Evolutionary conservation across 2,888 invertebrate species (phyloP).

Genomic region (Eupithecia centaureata): DNA sequence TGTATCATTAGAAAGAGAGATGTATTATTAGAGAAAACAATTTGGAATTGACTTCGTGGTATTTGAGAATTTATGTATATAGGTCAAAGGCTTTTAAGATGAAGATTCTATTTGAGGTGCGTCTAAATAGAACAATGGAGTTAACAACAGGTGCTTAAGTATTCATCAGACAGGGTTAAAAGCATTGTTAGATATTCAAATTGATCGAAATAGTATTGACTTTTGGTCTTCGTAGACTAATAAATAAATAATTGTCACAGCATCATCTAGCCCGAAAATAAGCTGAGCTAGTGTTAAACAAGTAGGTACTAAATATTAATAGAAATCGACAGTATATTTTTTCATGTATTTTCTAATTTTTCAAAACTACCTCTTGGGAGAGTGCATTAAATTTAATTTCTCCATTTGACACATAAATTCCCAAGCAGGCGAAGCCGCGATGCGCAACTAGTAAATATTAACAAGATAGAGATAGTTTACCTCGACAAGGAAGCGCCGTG

Average conservation of each 20-base stretch:
- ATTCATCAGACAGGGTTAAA: background rate
- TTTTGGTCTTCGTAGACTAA: background rate
- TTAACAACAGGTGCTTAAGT: slow-evolving; percentile 1
- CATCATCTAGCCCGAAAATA: no score
- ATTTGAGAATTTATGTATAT: slow-evolving; percentile 19
- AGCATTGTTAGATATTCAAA: background rate
- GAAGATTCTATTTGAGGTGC: slow-evolving; percentile 1
- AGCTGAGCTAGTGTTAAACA: no score
- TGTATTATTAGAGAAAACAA: slow-evolving; percentile 47
- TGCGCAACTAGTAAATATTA: no score
- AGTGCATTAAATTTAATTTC: no score
- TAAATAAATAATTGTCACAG: no score
- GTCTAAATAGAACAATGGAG: background rate
- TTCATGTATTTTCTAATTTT: no score
- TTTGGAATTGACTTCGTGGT: slow-evolving; percentile 34
- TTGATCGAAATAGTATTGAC: background rate
- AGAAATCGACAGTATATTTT: no score
- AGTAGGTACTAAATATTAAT: no score
- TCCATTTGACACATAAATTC: no score
- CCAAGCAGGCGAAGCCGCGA: no score
- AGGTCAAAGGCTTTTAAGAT: slow-evolving; percentile 12
- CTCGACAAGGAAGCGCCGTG: slow-evolving; percentile 73
- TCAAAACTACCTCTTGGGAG: no score
- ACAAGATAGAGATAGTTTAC: slow-evolving; percentile 45
- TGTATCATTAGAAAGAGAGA: no score